Base-by-base conservation (phyloP, 2,113 vertebrate species). In the Podilymbus podiceps region DNA sequence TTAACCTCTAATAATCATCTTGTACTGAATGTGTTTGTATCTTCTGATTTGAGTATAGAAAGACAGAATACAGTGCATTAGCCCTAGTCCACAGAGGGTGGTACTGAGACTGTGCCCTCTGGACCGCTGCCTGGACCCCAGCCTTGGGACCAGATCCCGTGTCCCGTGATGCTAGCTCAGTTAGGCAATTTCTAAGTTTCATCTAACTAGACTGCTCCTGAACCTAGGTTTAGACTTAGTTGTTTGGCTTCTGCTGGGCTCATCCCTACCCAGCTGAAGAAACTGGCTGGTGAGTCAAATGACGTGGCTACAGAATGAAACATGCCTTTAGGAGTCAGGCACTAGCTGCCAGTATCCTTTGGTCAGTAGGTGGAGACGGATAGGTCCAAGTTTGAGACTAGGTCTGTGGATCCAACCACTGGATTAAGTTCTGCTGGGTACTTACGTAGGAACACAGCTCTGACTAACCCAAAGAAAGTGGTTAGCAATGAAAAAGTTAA, bases 1-100 rank as follows among this genome's bases (percentile, higher is more conserved):
- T 96, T 95, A 92, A 95, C 69, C 53, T 92, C 71, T 92, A 92
- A 90, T 95, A 92, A 91, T 94, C 24, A 58, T 94, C 20, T 87
- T 94, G 78, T 68, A 63, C 31, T 89, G 40, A 92, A 85, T 77
- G 42, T 62, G 28, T 82, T 95, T 63, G 38, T 81, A 24, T 58
- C 68, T 74, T 90, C 40, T 90, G 58, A 71, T 79, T 23, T 77
- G 46, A 74, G 16, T 56, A 30, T 16, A 59, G 56, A 80, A 76
- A 85, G 60, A 23, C 30, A 76, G 35, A 77, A 31, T 49, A 55
- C 79, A 77, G 38, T 74, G 31, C 56, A 23, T 40, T 86, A 79
- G 35, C 23, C 14, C 27, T 44, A 20, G 49, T 21, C 50, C 40
- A 28, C 46, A 69, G 75, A 66, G 63, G 42, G n/a, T 42, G 25